Evolutionary conservation across 1,140 invertebrate genomes (phyloP).

Genomic region (Polypedilum pembai): DNA sequence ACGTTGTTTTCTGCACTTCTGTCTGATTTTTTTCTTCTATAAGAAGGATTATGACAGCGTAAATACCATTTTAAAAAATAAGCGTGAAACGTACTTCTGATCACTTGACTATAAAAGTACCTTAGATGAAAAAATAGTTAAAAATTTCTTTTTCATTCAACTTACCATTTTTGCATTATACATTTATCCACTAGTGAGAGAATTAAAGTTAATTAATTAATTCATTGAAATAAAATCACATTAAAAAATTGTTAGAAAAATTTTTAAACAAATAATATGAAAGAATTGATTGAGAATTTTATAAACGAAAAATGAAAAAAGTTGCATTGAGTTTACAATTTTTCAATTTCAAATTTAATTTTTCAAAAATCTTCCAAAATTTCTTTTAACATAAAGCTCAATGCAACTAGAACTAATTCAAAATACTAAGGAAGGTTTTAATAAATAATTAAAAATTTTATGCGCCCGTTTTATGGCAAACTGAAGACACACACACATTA

Average conservation of each 20-base stretch:
- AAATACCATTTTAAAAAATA: neutral
- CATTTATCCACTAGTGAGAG: too few relatives aligned
- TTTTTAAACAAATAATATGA: too few relatives aligned
- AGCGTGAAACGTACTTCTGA: neutral
- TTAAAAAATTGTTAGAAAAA: too few relatives aligned
- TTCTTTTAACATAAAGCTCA: too few relatives aligned
- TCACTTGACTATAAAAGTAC: slow-evolving; percentile 8
- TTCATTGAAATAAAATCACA: too few relatives aligned
- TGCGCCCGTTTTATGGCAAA: neutral
- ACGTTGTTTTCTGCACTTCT: neutral
- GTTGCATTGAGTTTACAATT: too few relatives aligned
- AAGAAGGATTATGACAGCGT: neutral
- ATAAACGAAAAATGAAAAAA: too few relatives aligned
- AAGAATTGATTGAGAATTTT: too few relatives aligned
- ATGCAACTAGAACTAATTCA: too few relatives aligned
- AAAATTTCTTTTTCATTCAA: neutral
- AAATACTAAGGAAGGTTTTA: neutral
- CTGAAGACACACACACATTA: neutral
- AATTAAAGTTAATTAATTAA: too few relatives aligned
- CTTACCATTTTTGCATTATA: neutral
- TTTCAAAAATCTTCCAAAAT: too few relatives aligned
- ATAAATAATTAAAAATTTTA: neutral
- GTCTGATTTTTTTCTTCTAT: neutral
- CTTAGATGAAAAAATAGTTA: neutral
- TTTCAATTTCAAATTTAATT: too few relatives aligned